Percentiles rank a stretch among this genome's conserved stretches.
Evolutionary conservation across 2,797 vertebrate genomes (phyloP).

Genomic region (Threskiornis aethiopicus): DNA sequence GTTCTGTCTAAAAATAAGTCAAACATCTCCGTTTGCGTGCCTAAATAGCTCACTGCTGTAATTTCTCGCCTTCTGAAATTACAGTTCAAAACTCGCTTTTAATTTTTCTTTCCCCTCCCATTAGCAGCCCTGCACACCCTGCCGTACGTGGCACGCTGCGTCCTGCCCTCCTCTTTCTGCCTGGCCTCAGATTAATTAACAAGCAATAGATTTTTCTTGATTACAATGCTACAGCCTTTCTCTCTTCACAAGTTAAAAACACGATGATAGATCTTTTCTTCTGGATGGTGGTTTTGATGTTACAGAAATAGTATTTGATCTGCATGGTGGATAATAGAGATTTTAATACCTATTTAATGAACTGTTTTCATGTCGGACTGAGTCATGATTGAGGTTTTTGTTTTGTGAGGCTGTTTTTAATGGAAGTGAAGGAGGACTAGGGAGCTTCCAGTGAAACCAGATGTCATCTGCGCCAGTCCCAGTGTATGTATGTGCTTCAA

Average conservation of each 20-base stretch:
- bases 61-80: neutral
- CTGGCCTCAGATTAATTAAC: neutral
- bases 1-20: slow-evolving; percentile 1
- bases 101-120: neutral
- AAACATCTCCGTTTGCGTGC: neutral
- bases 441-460: neutral
- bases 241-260: neutral
- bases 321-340: neutral
- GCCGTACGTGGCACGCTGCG: neutral
- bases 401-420: neutral
- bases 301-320: neutral
- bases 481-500: neutral
- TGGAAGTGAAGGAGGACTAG: neutral
- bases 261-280: neutral
- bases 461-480: neutral
- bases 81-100: neutral
- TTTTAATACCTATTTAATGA: neutral
- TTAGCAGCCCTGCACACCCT: neutral
- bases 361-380: neutral
- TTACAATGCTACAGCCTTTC: neutral
- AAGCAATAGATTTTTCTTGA: neutral
- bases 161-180: neutral
- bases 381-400: neutral
- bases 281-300: neutral
- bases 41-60: neutral